Conservation (phyloP, 2,888 invertebrate genomes). For the Heteromyza rotundicornis region DNA sequence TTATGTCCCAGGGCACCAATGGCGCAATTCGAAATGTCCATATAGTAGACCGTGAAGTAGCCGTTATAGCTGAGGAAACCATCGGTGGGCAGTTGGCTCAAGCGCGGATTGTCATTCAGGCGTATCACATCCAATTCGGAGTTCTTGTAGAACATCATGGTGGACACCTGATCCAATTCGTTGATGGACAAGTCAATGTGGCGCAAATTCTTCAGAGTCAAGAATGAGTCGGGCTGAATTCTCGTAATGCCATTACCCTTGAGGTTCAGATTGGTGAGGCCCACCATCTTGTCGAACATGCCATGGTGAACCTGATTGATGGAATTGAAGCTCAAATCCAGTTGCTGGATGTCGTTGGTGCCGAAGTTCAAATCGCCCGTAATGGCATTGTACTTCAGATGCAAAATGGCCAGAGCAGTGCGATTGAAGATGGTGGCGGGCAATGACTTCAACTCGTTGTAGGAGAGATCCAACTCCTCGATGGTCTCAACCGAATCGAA, state of each 20-base stretch:
- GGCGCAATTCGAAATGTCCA: conserved; percentile 78
- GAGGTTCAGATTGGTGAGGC: conserved; percentile 71
- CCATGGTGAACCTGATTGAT: conserved; percentile 71
- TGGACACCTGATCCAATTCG: conserved; percentile 71
- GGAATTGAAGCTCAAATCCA: conserved; percentile 74
- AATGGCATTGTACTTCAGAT: conserved; percentile 74
- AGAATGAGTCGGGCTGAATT: conserved; percentile 74
- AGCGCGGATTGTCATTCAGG: conserved; percentile 73
- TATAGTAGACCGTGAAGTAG: conserved; percentile 70
- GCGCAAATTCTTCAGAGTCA: conserved; percentile 70
- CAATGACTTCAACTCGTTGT: conserved; percentile 71
- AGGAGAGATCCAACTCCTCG: conserved; percentile 75
- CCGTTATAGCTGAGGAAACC: conserved; percentile 71
- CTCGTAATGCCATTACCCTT: conserved; percentile 73
- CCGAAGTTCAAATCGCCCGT: conserved; percentile 69
- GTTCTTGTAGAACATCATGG: conserved; percentile 74
- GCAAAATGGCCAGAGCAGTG: conserved; percentile 73
- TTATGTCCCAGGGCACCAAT: conserved; percentile 69
- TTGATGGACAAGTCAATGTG: conserved; percentile 79
- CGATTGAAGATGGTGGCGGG: conserved; percentile 71
- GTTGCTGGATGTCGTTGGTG: conserved; percentile 69
- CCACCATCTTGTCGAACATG: conserved; percentile 70
- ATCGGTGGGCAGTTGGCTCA: conserved; percentile 71
- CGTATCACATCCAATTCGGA: conserved; percentile 72
- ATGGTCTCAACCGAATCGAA: conserved; percentile 71